phyloP scores from a whole-genome alignment of 2,888 invertebrate genomes.

The Palloptera scutellata region DNA sequence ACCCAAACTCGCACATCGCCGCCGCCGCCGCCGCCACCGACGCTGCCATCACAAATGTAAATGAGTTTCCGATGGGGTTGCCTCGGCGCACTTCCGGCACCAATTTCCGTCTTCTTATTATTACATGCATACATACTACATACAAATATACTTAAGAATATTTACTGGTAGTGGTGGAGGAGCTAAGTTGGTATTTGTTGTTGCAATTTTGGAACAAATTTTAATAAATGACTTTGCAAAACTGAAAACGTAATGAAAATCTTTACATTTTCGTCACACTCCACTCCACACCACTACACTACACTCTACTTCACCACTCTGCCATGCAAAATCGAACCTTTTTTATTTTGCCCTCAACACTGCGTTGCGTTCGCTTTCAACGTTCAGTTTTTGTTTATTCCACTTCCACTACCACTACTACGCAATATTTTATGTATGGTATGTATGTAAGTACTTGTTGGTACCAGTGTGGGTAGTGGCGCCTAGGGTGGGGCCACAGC shows the following conservation, averaged over 20 bases:
- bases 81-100: conserved; percentile 11
- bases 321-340: not conserved
- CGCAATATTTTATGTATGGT: not conserved
- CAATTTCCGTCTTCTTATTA: conserved; percentile 19
- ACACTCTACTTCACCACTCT: not conserved
- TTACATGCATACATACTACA: too few species aligned
- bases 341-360: too few species aligned
- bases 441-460: not conserved
- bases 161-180: not conserved
- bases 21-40: not conserved
- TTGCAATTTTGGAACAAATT: conserved; percentile 9
- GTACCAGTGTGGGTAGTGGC: not conserved
- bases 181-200: not conserved
- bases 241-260: conserved; percentile 8
- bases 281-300: not conserved
- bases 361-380: too few species aligned
- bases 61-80: conserved; percentile 8
- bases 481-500: not conserved
- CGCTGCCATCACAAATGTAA: conserved; percentile 1
- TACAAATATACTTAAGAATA: not conserved
- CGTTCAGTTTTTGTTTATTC: too few species aligned
- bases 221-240: conserved; percentile 19
- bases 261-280: not conserved
- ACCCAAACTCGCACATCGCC: not conserved
- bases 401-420: not conserved